phyloP scores from a whole-genome alignment of 1,140 invertebrate genomes.

The Drosophila kikkawai region DNA sequence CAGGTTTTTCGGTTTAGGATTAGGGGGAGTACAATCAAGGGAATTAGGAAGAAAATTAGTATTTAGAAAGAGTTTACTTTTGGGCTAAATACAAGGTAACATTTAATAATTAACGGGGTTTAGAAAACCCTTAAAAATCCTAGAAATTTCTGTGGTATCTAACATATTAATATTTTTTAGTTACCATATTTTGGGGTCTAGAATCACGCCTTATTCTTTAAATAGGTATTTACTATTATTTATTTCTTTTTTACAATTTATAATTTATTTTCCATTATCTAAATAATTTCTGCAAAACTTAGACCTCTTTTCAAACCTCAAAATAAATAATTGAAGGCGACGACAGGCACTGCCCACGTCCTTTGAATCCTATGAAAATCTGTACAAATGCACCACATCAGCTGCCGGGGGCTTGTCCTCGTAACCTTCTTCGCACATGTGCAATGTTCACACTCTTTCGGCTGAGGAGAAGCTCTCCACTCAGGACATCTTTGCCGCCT shows the following conservation, averaged over 20 bases:
- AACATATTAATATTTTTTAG: too few relatives aligned
- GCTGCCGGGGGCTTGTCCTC: constrained; percentile 21
- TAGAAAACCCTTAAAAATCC: too few relatives aligned
- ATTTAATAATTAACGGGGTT: too few relatives aligned
- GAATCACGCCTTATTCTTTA: too few relatives aligned
- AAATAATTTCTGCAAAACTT: neutral
- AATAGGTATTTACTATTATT: too few relatives aligned
- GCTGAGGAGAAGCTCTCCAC: constrained; percentile 2
- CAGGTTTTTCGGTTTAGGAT: neutral
- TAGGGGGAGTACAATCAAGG: neutral
- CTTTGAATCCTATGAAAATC: constrained; percentile 39
- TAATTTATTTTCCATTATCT: neutral
- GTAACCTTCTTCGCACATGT: constrained; percentile 37
- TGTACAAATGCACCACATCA: constrained; percentile 56
- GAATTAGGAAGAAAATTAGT: neutral
- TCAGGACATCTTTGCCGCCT: constrained; percentile 5
- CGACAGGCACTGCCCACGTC: constrained; percentile 23
- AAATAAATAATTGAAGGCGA: constrained; percentile 26
- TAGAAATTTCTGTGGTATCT: too few relatives aligned
- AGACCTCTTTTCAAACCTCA: neutral
- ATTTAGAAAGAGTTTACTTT: neutral
- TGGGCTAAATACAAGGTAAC: neutral
- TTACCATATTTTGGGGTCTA: too few relatives aligned
- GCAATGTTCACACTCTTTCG: constrained; percentile 49
- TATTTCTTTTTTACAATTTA: too few relatives aligned